Evolutionary conservation across 2,113 vertebrate genomes (phyloP), one percentile per base, ranked within the genome.

Genomic region (Oreochromis spilurus): DNA sequence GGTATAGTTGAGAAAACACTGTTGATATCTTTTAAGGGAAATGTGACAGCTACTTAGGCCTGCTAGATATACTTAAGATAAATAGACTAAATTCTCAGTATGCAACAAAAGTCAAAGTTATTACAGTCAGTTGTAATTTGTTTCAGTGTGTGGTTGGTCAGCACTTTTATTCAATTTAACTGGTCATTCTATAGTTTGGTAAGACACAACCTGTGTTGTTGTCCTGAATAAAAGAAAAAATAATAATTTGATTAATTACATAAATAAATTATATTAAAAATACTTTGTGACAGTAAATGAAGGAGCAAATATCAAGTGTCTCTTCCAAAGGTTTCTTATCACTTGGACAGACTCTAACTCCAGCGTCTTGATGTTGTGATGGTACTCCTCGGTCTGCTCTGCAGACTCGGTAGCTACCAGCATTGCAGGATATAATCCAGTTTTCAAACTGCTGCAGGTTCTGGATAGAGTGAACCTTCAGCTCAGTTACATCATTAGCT

Each of bases 111-210:
- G 38, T 38, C 43, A 79, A 31, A 78, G 43, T 24, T 62, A 29
- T 13, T n/a, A 48, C 50, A 38, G 48, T 34, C 45, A 10, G 53
- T 13, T 58, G 19, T 48, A 7, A 36, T 60, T 60, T 52, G 6
- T 62, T 78, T 77, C 6, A 11, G 75, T 87, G 89, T 48, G 81
- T 84, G 87, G 81, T 91, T 91, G 34, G 60, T 38, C 60, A 67
- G 62, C 62, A 92, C 19, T 21, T 67, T 38, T 67, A 67, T 40
- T 67, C 1, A 0, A 21, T 65, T 62, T 67, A 21, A 67, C 34
- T 67, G 34, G 19, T 67, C 19, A 40, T 67, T 67, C 34, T 67
- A n/a, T 67, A 67, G n/a, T 67, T 38, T 38, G 11, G 19, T 67
- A 67, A 67, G 19, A 40, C 19, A 40, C 19, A 21, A 21, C 11